Evolutionary conservation across 2,113 vertebrate genomes (phyloP), one percentile per base, ranked within the genome.

Genomic region (Sciurus niger): DNA sequence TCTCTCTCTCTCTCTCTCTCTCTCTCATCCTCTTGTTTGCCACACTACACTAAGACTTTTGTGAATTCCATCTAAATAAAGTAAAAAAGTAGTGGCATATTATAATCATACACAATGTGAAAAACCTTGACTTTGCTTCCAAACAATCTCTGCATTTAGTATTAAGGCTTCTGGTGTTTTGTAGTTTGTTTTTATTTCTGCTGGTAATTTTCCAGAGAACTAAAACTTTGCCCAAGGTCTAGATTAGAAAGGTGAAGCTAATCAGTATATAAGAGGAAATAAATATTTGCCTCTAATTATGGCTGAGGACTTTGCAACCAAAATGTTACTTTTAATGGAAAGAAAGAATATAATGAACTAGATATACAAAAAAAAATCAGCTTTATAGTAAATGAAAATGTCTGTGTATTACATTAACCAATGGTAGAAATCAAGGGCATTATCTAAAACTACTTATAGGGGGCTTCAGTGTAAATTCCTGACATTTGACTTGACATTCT

Each of bases 361-460:
- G 4, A n/a, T 65, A 20, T 76, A 90, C 1, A 1, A 20, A 84
- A 70, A 58, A 20, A 58, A 58, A 58, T 22, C 1, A 79, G 55
- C 25, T 72, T 78, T 86, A 7, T 48, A 84, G 55, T 40, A 67
- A 94, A 43, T 87, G 16, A 79, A 92, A 96, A 83, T 85, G 10
- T 8, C 9, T 85, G 4, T 70, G 24, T 80, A 0, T 72, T 85
- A 13, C 17, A 91, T 32, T 8, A 77, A 74, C 22, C 24, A 30
- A 8, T 58, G 17, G 24, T 76, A 40, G 63, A 93, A 84, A 84
- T 83, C 9, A 73, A 83, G 30, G 17, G 5, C 55, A 55, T 79
- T 16, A 32, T 78, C 32, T 70, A 68, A 58, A 88, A 92, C 28
- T 60, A 8, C 53, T 95, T 78, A 48, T 24, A 51, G 34, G 46